These are phyloP conservation scores for Acanthurus lineatus DNA, from an alignment of 2,797 vertebrate species.

Conservation along the genomic window DNA sequence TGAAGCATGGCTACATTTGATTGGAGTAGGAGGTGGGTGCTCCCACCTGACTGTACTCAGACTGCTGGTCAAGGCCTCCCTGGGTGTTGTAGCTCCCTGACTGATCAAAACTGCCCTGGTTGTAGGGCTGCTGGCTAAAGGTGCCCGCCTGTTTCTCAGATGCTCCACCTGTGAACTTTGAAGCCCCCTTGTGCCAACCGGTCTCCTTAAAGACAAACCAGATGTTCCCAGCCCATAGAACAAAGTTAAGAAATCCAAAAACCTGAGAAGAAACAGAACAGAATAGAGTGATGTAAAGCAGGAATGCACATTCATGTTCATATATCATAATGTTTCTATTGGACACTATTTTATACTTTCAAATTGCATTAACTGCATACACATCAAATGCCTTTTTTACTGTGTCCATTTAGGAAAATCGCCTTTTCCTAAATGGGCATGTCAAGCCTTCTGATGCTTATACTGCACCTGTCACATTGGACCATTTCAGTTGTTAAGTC, in stretches of 20 bases:
- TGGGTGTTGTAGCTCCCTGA: slow-evolving; percentile 87
- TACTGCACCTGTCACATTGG: too few relatives aligned
- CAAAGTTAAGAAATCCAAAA: slow-evolving; percentile 98
- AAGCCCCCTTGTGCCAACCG: slow-evolving; percentile 92
- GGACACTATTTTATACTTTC: not conserved
- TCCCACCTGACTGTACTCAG: slow-evolving; percentile 91
- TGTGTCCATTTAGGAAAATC: not conserved
- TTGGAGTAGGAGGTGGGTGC: slow-evolving; percentile 92
- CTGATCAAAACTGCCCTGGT: slow-evolving; percentile 90
- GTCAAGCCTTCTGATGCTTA: too few relatives aligned
- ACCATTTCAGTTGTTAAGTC: too few relatives aligned
- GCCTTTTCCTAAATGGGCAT: too few relatives aligned
- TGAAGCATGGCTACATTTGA: slow-evolving; percentile 87
- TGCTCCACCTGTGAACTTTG: slow-evolving; percentile 84
- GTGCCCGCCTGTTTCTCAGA: slow-evolving; percentile 90
- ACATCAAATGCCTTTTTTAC: not conserved
- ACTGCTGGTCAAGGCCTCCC: slow-evolving; percentile 83
- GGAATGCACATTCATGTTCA: not conserved
- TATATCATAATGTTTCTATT: not conserved
- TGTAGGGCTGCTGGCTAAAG: slow-evolving; percentile 88
- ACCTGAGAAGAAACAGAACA: slow-evolving; percentile 81
- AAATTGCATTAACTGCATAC: not conserved
- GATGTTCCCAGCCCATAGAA: slow-evolving; percentile 99
- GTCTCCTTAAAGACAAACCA: slow-evolving; percentile 99
- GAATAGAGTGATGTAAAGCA: not conserved